These are phyloP conservation scores for Trichonephila clavipes DNA, from an alignment of 1,140 invertebrate genomes.

Conservation along the genomic window DNA sequence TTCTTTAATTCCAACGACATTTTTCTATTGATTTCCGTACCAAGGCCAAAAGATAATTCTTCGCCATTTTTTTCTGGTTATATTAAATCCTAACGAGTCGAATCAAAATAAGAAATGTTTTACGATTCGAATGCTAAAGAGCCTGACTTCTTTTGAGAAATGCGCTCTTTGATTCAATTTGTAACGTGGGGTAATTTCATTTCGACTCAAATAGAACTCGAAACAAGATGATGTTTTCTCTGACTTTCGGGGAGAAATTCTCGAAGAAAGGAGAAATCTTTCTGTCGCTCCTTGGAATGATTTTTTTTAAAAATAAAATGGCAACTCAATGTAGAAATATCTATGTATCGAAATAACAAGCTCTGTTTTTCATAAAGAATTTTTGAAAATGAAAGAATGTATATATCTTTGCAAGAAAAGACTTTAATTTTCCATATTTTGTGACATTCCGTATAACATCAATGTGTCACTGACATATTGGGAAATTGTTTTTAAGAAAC, in stretches of 20 bases:
- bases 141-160: slow-evolving; percentile 19
- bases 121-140: slow-evolving; percentile 9
- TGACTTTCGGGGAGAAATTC: background rate
- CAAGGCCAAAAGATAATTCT: background rate
- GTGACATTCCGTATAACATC: background rate
- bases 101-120: slow-evolving; percentile 19
- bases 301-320: background rate
- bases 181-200: slow-evolving; percentile 25
- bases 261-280: background rate
- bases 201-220: slow-evolving; percentile 39
- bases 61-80: background rate
- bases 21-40: background rate
- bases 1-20: background rate
- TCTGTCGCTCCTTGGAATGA: background rate
- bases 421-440: background rate
- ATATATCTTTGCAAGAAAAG: background rate
- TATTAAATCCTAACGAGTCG: background rate
- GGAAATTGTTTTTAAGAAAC: background rate
- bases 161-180: slow-evolving; percentile 44
- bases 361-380: slow-evolving; percentile 5
- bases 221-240: slow-evolving; percentile 20
- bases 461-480: background rate
- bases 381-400: background rate
- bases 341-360: background rate
- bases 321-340: background rate